These are phyloP conservation scores for Asarcornis scutulata DNA, from an alignment of 2,113 vertebrate species.

Conservation along the genomic window DNA sequence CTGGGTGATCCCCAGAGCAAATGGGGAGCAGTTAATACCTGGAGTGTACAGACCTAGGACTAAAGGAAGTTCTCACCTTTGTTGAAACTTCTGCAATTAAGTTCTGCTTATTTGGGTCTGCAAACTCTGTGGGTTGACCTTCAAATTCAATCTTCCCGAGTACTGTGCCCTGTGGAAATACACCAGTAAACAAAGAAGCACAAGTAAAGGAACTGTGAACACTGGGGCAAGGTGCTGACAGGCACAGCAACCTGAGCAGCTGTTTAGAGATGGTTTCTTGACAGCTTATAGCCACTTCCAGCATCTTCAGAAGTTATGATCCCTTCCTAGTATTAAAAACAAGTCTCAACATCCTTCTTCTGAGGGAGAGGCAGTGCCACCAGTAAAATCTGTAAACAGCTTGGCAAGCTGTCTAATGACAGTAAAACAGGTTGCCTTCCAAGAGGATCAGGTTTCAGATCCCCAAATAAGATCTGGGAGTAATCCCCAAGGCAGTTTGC, in stretches of 20 bases:
- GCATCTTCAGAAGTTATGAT: not conserved
- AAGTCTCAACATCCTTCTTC: not conserved
- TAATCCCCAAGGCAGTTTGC: not conserved
- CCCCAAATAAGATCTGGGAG: not conserved
- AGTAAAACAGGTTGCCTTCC: not conserved
- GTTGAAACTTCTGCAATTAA: slow-evolving; percentile 93
- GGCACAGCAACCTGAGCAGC: slow-evolving; percentile 10
- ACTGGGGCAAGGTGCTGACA: not conserved
- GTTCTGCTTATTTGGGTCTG: slow-evolving; percentile 89
- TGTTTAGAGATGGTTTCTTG: not conserved
- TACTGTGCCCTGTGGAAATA: slow-evolving; percentile 84
- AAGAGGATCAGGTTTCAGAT: not conserved
- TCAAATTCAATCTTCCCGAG: slow-evolving; percentile 98
- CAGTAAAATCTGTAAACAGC: not conserved
- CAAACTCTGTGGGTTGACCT: slow-evolving; percentile 87
- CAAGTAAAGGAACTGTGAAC: slow-evolving; percentile 40
- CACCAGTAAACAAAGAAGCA: slow-evolving; percentile 4
- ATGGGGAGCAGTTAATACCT: not conserved
- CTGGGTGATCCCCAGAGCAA: not conserved
- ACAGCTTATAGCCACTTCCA: not conserved
- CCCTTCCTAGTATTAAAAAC: not conserved
- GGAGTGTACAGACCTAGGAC: not conserved
- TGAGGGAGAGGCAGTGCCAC: not conserved
- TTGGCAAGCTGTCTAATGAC: not conserved
- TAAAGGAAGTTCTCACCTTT: slow-evolving; percentile 80